A percentile compares a stretch with the other conserved stretches of the same genome.
Evolutionary conservation across 2,888 invertebrate species (phyloP).

Genomic region (Tholera decimalis): DNA sequence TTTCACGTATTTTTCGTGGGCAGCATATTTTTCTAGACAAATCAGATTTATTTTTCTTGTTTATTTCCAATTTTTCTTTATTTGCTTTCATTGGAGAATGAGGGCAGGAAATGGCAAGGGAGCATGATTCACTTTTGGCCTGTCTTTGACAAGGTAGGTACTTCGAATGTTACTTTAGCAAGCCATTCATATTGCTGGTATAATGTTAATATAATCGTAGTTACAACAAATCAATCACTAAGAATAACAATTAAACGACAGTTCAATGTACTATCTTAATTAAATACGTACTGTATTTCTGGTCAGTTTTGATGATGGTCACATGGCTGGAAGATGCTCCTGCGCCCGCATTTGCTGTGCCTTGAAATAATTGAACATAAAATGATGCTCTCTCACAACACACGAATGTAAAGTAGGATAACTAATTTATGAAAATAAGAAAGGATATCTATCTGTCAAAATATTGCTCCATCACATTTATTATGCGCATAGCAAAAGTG

Average conservation of each 20-base stretch:
- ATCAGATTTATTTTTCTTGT: background rate
- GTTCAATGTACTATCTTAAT: too few species aligned
- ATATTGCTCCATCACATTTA: background rate
- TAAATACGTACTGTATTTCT: constrained; percentile 25
- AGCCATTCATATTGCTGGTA: too few species aligned
- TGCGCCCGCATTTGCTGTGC: constrained; percentile 1
- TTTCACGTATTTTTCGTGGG: constrained; percentile 39
- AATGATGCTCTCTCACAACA: background rate
- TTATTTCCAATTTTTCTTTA: background rate
- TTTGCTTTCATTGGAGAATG: too few species aligned
- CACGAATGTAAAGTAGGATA: background rate
- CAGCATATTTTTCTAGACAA: constrained; percentile 40
- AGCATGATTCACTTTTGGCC: too few species aligned
- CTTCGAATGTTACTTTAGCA: too few species aligned
- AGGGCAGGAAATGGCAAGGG: too few species aligned
- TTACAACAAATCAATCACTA: too few species aligned
- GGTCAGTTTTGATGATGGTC: constrained; percentile 3
- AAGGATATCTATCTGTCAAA: too few species aligned
- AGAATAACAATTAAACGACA: too few species aligned
- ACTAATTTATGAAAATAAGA: too few species aligned
- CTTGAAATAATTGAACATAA: background rate
- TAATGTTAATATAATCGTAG: too few species aligned
- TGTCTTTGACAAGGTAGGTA: too few species aligned
- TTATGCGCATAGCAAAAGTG: background rate
- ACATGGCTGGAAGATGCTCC: background rate